Evolutionary conservation across 1,140 invertebrate species (phyloP), one percentile per base, ranked within the genome.

Genomic region (Holotrichia oblita): DNA sequence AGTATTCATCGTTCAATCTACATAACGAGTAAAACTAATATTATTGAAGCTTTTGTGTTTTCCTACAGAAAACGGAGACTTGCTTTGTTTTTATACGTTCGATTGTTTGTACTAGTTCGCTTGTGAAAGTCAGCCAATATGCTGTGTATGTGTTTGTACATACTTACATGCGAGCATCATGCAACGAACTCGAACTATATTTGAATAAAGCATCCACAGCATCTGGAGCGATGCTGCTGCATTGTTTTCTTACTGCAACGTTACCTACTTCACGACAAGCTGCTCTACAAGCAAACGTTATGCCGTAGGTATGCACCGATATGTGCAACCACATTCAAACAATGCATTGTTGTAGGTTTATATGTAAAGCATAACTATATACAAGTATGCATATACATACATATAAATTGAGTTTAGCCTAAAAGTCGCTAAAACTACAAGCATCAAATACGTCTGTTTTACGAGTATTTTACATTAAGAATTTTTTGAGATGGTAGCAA

Each of bases 181-280:
- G 14, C 6, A n/a, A 55, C 48, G 14, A 55, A 17, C 14, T 55
- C 48, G 17, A 55, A 34, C 27, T 55, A 55, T 55, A 55, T 55
- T 55, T 6, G 8, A 55, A 55, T 17, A 55, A 55, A 55, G 48
- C 48, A 55, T 55, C 0, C 17, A n/a, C 10, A 55, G 48, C 48
- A 55, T n/a, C 42, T 44, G 42, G 14, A 14, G 14, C 42, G 42
- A 44, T 44, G 48, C 10, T 55, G 14, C 48, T 55, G 48, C 48
- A 55, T 55, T 55, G 48, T 55, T 55, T 55, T 55, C 48, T 55
- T n/a, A 55, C 48, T 55, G 14, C 48, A 55, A n/a, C 10, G 48
- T 17, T 55, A 55, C 48, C 0, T n/a, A 14, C 14, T 55, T 55
- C 48, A 55, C 14, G 9, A 14, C 17, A 6, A 14, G 17, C 14